These are phyloP conservation scores for Aquatica leii DNA, from an alignment of 2,888 invertebrate species.

Conservation along the genomic window DNA sequence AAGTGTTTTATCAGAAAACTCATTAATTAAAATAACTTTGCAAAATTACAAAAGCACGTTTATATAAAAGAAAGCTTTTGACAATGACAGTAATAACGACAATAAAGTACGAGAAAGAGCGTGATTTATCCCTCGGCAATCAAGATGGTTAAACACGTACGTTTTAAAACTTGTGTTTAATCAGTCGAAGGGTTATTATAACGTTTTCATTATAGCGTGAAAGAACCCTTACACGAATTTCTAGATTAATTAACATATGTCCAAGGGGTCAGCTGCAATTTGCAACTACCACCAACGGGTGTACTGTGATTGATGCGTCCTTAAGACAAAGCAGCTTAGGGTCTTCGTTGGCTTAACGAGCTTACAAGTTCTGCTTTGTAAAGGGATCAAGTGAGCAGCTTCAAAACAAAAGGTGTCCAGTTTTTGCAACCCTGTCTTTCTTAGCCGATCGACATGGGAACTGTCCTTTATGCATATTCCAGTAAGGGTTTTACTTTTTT, in stretches of 20 bases:
- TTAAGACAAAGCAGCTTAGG: constrained; percentile 46
- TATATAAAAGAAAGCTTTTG: no score
- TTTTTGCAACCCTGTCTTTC: constrained; percentile 51
- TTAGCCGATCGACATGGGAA: constrained; percentile 45
- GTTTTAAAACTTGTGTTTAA: no score
- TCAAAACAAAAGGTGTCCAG: constrained; percentile 54
- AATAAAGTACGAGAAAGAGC: no score
- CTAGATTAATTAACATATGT: constrained; percentile 51
- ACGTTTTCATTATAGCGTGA: constrained; percentile 40
- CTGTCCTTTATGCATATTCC: constrained; percentile 37
- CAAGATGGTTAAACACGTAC: no score
- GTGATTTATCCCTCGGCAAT: no score
- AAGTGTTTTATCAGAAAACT: constrained; percentile 26
- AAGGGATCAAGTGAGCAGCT: constrained; percentile 53
- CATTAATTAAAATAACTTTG: constrained; percentile 27
- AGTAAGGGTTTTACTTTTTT: constrained; percentile 27
- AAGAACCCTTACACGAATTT: constrained; percentile 29
- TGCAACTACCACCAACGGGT: constrained; percentile 28
- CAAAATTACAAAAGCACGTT: no score
- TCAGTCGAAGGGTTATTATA: no score
- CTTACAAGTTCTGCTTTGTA: constrained; percentile 45
- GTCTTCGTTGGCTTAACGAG: constrained; percentile 46
- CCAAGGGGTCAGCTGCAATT: constrained; percentile 46
- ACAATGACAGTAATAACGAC: no score
- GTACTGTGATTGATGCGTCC: constrained; percentile 48